Percentiles rank a stretch among this genome's conserved stretches.
Conservation (phyloP, 2,797 vertebrate species). For the Decapterus maruadsi region DNA sequence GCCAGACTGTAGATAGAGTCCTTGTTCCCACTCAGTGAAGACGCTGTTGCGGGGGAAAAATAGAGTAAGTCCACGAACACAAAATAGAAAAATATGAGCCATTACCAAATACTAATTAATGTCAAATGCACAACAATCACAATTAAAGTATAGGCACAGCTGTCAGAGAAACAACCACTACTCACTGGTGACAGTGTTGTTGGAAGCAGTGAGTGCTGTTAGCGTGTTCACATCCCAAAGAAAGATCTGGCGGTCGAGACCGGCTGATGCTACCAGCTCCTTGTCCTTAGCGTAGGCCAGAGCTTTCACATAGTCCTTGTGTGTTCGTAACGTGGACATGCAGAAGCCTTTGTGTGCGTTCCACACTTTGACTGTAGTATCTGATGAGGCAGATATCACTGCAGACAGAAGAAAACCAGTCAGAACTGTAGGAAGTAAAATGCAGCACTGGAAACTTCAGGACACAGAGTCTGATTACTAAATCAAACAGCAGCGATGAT, state of each 20-base stretch:
- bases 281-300: constrained; percentile 99
- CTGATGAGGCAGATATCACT: constrained; percentile 99
- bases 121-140: background rate
- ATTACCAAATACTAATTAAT: background rate
- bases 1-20: constrained; percentile 99
- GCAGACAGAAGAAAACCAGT: constrained; percentile 45
- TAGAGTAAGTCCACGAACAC: constrained; percentile 12
- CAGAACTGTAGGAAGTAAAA: background rate
- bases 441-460: background rate
- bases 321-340: constrained; percentile 99
- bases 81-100: constrained; percentile 4
- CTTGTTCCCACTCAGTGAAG: constrained; percentile 98
- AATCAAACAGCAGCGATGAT: background rate
- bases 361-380: constrained; percentile 99
- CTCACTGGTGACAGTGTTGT: constrained; percentile 99
- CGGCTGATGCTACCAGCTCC: constrained; percentile 97
- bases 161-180: constrained; percentile 18
- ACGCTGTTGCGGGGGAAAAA: constrained; percentile 85
- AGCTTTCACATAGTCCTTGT: constrained; percentile 99
- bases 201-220: constrained; percentile 98
- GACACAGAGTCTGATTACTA: background rate
- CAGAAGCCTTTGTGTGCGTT: constrained; percentile 99
- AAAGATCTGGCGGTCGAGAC: constrained; percentile 98
- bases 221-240: constrained; percentile 99
- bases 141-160: background rate